Evolutionary conservation across 2,113 vertebrate genomes (phyloP), one percentile per base, ranked within the genome.

Genomic region (Trogon surrucura): DNA sequence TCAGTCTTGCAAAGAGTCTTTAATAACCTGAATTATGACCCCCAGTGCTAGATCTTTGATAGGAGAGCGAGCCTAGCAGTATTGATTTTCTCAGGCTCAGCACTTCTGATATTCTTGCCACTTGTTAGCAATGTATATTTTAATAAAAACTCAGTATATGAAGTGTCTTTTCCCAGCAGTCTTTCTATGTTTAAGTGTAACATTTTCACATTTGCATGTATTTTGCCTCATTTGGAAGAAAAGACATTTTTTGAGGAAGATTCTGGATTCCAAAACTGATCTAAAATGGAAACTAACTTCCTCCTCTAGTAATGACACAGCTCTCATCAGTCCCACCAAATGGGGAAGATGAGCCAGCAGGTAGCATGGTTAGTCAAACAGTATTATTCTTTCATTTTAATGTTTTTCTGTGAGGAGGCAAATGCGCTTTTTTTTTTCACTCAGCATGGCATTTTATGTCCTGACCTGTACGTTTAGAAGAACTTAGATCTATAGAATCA

Each of bases 1-100:
- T 87, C 80, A 79, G 2, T 93, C 80, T 38, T 75, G 86, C 53
- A 92, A 85, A 86, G 88, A 73, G 5, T 38, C 48, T 91, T 78
- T 47, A 75, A 50, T 91, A 91, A 93, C 69, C 69, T 92, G 66
- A 85, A 50, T 94, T 86, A 57, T 75, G 61, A 36, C 54, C 77
- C 44, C n/a, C 23, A 65, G 34, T 91, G 60, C 65, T 91, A 64
- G 73, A 69, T 65, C 48, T 69, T 64, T 15, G 11, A 34, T 30
- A 75, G 74, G 32, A 84, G 38, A 72, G 36, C 38, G 47, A 85
- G 27, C 34, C 72, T 80, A 54, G 51, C 34, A 57, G 38, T 41
- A 48, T 32, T 67, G 56, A 53, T 91, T 81, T 92, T 84, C 34
- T 78, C 23, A 73, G 36, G 30, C 56, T 80, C 48, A 81, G 60